Percentiles rank a stretch among this genome's conserved stretches.
Evolutionary conservation across 2,113 vertebrate species (phyloP).

Genomic region (Onychostruthus taczanowskii): DNA sequence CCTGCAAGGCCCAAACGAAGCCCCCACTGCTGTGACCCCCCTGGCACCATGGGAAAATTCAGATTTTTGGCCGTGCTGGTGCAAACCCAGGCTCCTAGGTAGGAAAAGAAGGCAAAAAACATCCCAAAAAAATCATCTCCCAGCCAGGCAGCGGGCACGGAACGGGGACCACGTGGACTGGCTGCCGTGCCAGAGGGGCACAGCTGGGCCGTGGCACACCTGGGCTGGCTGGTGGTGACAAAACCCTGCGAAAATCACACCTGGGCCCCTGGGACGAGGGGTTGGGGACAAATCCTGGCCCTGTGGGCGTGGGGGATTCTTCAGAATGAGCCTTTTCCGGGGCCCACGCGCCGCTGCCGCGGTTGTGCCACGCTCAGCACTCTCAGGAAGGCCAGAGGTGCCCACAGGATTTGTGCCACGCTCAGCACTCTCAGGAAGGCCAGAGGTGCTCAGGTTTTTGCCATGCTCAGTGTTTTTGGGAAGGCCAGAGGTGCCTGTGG

Average conservation of each 20-base stretch:
- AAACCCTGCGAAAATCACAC: not conserved
- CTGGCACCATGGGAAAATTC: accelerated
- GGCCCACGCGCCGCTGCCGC: not conserved
- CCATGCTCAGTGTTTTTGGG: too few relatives aligned
- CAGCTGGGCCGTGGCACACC: not conserved
- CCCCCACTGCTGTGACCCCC: accelerated
- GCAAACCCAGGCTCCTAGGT: not conserved
- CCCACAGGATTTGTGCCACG: too few relatives aligned
- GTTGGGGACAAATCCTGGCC: accelerated
- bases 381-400: too few relatives aligned
- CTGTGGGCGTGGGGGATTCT: not conserved
- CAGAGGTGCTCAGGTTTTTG: too few relatives aligned
- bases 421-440: too few relatives aligned
- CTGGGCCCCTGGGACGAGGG: not conserved
- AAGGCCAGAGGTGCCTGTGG: too few relatives aligned
- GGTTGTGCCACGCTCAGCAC: too few relatives aligned
- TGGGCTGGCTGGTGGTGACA: not conserved
- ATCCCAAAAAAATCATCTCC: not conserved
- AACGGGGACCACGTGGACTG: not conserved
- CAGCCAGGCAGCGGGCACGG: accelerated
- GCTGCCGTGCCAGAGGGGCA: not conserved
- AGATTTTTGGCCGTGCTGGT: not conserved
- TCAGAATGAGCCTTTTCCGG: not conserved
- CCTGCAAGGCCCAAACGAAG: accelerated
- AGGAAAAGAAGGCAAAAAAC: accelerated